Evolutionary conservation across 23 tunicate species (phyloP), one percentile per base, ranked within the genome.

Genomic region (Trididemnum clinides): DNA sequence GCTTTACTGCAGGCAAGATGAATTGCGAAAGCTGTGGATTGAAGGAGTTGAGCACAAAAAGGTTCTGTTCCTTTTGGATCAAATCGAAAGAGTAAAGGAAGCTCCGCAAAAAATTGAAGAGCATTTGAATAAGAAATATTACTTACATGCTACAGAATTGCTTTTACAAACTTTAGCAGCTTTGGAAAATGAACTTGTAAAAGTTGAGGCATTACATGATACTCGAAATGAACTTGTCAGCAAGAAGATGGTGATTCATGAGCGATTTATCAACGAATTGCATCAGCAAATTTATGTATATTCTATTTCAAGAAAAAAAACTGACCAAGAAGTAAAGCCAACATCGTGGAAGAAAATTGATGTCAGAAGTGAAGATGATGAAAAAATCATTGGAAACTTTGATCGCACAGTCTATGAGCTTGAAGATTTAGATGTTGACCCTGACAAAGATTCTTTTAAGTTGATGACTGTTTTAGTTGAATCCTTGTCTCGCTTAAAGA

Each of bases 1-100:
- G 72, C 83, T 96, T 4, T 90, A 96, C 59, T 96, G 99, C 64
- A 50, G 97, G 73, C 99, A 96, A 72, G 99, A 96, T 85, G 99
- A 96, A 35, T 76, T 96, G 34, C 78, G 96, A 19, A 91, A 88
- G 51, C 63, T 96, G 1, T 96, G 99, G 99, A 72, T 88, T 15
- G 96, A 96, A 74, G 99, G 99, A 1, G 92, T 91, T 22, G 97
- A 96, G 54, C 90, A 96, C 73, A 96, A 96, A 39, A 91, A 88
- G 51, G 87, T 85, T 10, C 38, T 96, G 54, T 80, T 57, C 3
- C 80, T 96, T 10, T 75, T 96, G n/a, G 96, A 91, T 57, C 97
- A 91, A 74, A 84, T 96, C 18, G 99, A 96, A 71, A 57, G 87
- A 12, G 92, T 96, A 25, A 90, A 88, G 88, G 85, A 80, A 0